Conservation (phyloP, 2,797 vertebrate genomes). For the Epinephelus coioides region DNA sequence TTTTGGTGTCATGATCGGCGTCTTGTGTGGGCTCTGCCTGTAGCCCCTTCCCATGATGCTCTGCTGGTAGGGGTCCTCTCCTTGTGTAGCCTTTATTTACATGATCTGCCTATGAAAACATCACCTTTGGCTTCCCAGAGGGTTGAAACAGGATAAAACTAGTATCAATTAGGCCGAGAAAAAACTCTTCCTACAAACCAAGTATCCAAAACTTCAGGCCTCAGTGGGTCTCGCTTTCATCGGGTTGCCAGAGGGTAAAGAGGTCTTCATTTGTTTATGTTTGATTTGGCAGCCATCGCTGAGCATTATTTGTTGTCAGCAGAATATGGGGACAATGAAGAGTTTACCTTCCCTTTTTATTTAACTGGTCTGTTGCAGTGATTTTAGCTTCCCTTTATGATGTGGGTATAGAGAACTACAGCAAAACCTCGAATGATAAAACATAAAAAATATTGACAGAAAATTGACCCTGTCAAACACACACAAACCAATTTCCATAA, state of each 20-base stretch:
- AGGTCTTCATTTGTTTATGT: slow-evolving; percentile 76
- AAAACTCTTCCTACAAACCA: slow-evolving; percentile 50
- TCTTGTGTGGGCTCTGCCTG: slow-evolving; percentile 83
- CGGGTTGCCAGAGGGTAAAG: slow-evolving; percentile 61
- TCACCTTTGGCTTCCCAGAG: slow-evolving; percentile 80
- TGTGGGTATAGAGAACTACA: background rate
- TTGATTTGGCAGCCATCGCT: slow-evolving; percentile 74
- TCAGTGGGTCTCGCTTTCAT: slow-evolving; percentile 71
- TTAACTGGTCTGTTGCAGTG: background rate
- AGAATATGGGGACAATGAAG: slow-evolving; percentile 44
- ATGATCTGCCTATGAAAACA: slow-evolving; percentile 79
- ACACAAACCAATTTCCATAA: slow-evolving; percentile 79
- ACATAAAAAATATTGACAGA: slow-evolving; percentile 70
- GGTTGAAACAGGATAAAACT: slow-evolving; percentile 77
- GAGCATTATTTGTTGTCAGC: slow-evolving; percentile 57
- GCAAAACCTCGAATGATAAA: slow-evolving; percentile 64
- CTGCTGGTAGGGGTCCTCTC: slow-evolving; percentile 75
- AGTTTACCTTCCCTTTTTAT: slow-evolving; percentile 45
- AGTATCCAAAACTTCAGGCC: slow-evolving; percentile 65
- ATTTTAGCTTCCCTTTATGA: slow-evolving; percentile 2
- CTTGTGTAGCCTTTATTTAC: slow-evolving; percentile 76
- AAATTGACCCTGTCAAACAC: slow-evolving; percentile 70
- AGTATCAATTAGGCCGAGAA: slow-evolving; percentile 76
- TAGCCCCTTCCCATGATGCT: slow-evolving; percentile 82
- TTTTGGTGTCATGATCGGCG: slow-evolving; percentile 66